phyloP scores from a whole-genome alignment of 2,113 vertebrate species.

The Halcyon malimbica region DNA sequence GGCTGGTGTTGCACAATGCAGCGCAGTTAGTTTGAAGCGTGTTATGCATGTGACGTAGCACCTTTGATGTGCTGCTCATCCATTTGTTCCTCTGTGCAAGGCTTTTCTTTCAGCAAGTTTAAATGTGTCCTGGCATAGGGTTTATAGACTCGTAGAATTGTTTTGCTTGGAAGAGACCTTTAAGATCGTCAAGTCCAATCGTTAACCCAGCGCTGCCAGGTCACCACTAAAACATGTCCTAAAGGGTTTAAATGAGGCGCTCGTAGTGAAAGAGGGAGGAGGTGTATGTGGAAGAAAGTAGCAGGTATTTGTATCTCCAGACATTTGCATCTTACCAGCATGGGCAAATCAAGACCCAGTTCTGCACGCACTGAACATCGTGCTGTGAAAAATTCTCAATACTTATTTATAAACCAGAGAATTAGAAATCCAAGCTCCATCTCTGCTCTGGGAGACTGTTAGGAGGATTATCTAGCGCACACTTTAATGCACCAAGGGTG shows the following conservation, averaged over 20 bases:
- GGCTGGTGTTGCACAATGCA: rapidly evolving
- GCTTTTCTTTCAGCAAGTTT: not conserved
- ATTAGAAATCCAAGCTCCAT: not conserved
- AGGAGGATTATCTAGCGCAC: not conserved
- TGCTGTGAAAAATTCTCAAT: not conserved
- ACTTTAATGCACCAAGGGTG: not conserved
- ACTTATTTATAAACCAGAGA: constrained; percentile 12
- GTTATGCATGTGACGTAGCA: rapidly evolving
- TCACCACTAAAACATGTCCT: not conserved
- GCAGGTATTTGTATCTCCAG: not conserved
- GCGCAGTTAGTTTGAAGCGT: not conserved
- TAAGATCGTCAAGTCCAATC: not conserved
- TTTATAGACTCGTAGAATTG: not conserved
- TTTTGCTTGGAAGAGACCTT: not conserved
- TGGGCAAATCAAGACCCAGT: not conserved
- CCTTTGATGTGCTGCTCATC: not conserved
- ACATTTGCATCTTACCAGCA: not conserved
- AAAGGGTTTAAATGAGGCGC: not conserved
- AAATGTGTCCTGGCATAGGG: not conserved
- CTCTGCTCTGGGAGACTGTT: not conserved
- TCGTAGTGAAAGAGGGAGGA: not conserved
- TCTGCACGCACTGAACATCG: rapidly evolving
- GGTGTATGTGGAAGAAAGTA: not conserved
- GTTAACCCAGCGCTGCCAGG: not conserved
- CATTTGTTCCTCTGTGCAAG: not conserved